Evolutionary conservation across 2,888 invertebrate species (phyloP), one percentile per base, ranked within the genome.

Genomic region (Metopia argyrocephala): DNA sequence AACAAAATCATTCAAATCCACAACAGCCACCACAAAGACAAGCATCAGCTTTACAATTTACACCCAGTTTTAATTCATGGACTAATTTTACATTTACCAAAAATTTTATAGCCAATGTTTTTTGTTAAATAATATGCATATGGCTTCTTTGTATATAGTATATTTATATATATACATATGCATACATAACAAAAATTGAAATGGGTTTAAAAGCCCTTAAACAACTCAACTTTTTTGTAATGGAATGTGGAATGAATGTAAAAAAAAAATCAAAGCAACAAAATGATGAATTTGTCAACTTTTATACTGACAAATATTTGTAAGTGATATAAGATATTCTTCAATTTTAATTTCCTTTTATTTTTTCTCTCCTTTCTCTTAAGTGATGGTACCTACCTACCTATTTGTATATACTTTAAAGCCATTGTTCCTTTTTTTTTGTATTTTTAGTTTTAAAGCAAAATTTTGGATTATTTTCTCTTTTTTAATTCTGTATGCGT

Each of bases 41-140:
- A 38, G 70, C 81, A 52, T 48, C 82, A 65, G 73, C 82, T 28
- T 61, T 80, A 62, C 87, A 87, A 78, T 89, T 89, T 76, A 89
- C 88, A 85, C 90, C 90, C 84, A 89, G 85, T 86, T 89, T 90
- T 62, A 89, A 89, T 87, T 89, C 90, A 83, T 90, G 90, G 90
- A 89, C 87, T 82, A 90, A 89, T 87, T 90, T 90, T 83, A 89
- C 90, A 83, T 90, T 90, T 85, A 89, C 90, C 78, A 89, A 90
- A 85, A 90, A 90, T 85, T 88, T 89, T 82, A 90, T 90, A 85
- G 87, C 90, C 82, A 89, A 90, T 84, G 89, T 90, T 48, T 90
- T 90, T 85, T 89, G 89, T 87, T 90, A 88, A 82, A 79, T 52
- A 61, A 38, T 50, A 54, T 23, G n/a, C n/a, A n/a, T n/a, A n/a